Conservation (phyloP, 2,888 invertebrate species). For the Oxycera nigricornis region DNA sequence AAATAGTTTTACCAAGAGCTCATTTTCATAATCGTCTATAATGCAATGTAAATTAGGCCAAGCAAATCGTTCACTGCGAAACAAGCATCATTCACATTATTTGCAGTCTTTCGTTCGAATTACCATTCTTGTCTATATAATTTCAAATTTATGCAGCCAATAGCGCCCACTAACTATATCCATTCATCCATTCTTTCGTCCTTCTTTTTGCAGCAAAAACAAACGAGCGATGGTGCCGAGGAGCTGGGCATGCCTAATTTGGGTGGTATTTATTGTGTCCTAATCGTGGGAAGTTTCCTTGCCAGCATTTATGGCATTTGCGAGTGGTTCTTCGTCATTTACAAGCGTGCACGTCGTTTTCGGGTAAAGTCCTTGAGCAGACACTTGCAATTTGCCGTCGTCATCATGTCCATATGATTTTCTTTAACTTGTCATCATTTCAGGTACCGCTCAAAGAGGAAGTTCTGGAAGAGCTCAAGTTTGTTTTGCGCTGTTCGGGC, state of each 20-base stretch:
- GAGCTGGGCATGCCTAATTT: slow-evolving; percentile 70
- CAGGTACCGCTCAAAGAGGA: slow-evolving; percentile 72
- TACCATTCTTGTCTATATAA: too few species aligned
- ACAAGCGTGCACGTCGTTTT: slow-evolving; percentile 54
- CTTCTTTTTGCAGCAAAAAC: slow-evolving; percentile 28
- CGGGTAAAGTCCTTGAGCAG: slow-evolving; percentile 51
- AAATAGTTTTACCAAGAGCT: too few species aligned
- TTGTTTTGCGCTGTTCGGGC: slow-evolving; percentile 74
- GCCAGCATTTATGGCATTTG: slow-evolving; percentile 58
- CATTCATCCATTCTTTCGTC: too few species aligned
- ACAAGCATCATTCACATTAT: too few species aligned
- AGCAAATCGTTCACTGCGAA: too few species aligned
- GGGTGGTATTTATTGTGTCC: slow-evolving; percentile 70
- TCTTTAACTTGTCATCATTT: not conserved
- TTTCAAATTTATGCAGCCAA: too few species aligned
- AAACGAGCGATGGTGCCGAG: slow-evolving; percentile 53
- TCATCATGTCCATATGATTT: slow-evolving; percentile 1
- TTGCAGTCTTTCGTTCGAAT: too few species aligned
- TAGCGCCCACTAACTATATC: too few species aligned
- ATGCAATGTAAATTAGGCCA: too few species aligned
- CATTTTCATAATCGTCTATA: too few species aligned
- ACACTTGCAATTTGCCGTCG: not conserved
- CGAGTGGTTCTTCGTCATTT: slow-evolving; percentile 57
- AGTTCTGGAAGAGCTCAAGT: slow-evolving; percentile 73
- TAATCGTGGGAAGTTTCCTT: slow-evolving; percentile 64